These are phyloP conservation scores for Drosophila tripunctata DNA, from an alignment of 2,888 invertebrate species.

Conservation along the genomic window DNA sequence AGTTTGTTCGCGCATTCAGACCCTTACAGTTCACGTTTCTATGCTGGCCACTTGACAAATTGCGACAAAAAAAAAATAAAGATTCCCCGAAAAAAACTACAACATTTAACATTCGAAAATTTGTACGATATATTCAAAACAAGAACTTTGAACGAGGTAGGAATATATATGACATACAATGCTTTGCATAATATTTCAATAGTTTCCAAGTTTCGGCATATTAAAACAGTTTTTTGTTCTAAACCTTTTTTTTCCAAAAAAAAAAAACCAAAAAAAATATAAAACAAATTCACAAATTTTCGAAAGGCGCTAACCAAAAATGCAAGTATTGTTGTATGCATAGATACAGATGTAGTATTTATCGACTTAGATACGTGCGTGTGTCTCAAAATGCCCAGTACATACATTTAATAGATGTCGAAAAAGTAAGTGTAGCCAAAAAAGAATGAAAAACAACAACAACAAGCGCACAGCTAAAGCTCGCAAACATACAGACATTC, in stretches of 20 bases:
- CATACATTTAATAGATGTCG: conserved; percentile 1
- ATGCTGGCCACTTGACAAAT: conserved; percentile 13
- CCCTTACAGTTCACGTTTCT: conserved; percentile 53
- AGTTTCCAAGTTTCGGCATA: background rate
- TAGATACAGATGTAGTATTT: background rate
- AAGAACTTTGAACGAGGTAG: conserved; percentile 27
- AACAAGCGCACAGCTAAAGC: background rate
- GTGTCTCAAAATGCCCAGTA: background rate
- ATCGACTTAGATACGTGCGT: no score
- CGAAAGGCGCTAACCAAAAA: conserved; percentile 12
- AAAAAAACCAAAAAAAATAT: background rate
- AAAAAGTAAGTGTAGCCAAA: conserved; percentile 2
- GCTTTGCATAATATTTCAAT: conserved; percentile 10
- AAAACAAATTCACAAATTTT: background rate
- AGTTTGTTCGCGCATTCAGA: conserved; percentile 70
- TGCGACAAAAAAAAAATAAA: conserved; percentile 8
- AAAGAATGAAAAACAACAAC: conserved; percentile 9
- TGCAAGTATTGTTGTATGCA: conserved; percentile 26
- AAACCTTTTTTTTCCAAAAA: no score
- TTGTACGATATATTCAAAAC: conserved; percentile 1
- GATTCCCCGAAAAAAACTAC: background rate
- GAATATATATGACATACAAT: conserved; percentile 2
- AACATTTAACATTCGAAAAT: conserved; percentile 1
- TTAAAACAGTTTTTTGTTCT: conserved; percentile 1
- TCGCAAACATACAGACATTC: background rate